A percentile compares a stretch with the other conserved stretches of the same genome.
Evolutionary conservation across 1,140 invertebrate species (phyloP).

Genomic region (Ctenoplectra terminalis): DNA sequence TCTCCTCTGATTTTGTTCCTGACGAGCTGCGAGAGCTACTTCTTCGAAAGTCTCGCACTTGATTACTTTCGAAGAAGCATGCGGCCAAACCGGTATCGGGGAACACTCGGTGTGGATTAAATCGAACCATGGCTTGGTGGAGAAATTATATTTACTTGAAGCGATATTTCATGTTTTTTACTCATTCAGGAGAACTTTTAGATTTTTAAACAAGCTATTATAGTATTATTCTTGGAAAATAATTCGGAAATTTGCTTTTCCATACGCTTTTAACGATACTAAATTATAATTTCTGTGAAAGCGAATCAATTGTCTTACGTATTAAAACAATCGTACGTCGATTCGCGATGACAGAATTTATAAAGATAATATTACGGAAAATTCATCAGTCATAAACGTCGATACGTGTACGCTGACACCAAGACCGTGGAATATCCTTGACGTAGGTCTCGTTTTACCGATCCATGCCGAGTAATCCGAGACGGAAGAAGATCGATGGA

Average conservation of each 20-base stretch:
- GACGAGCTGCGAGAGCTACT: not conserved
- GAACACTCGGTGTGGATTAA: not conserved
- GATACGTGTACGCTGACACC: not conserved
- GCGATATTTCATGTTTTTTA: not conserved
- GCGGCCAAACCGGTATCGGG: slow-evolving; percentile 26
- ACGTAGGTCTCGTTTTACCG: slow-evolving; percentile 34
- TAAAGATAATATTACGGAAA: not conserved
- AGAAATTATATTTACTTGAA: not conserved
- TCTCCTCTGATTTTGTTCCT: not conserved
- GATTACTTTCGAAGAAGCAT: not conserved
- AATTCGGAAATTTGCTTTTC: too few species aligned
- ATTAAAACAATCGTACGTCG: not conserved
- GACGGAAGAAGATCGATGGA: slow-evolving; percentile 58
- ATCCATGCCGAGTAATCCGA: slow-evolving; percentile 27
- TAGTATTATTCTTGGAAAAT: too few species aligned
- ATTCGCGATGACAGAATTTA: not conserved
- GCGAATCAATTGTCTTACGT: too few species aligned
- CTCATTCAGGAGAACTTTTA: not conserved
- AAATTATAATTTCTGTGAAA: too few species aligned
- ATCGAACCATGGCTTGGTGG: not conserved
- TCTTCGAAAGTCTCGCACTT: slow-evolving; percentile 5
- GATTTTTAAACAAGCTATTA: too few species aligned
- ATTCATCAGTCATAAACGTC: slow-evolving; percentile 18
- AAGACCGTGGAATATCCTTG: slow-evolving; percentile 1
- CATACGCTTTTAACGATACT: too few species aligned